Evolutionary conservation across 1,140 invertebrate genomes (phyloP).

Genomic region (Paraescarpia echinospica): DNA sequence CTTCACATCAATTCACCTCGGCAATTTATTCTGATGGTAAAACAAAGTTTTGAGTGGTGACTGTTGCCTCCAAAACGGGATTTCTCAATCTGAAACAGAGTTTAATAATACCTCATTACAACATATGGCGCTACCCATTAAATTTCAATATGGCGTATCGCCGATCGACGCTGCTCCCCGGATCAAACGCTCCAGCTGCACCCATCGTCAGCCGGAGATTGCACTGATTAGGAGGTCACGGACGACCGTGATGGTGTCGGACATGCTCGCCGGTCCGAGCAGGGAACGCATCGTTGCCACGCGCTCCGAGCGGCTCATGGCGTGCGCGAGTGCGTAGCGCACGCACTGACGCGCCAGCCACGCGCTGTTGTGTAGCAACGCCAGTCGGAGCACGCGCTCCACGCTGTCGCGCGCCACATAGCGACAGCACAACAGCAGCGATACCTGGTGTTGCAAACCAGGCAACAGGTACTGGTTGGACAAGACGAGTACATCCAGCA

Average conservation of each 20-base stretch:
- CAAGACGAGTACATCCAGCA: not conserved
- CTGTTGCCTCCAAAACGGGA: too few relatives aligned
- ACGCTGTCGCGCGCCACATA: not conserved
- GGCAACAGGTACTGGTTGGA: not conserved
- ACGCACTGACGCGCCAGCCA: slow-evolving; percentile 9
- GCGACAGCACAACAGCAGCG: not conserved
- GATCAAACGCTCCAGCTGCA: too few relatives aligned
- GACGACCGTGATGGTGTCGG: not conserved
- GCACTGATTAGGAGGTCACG: not conserved
- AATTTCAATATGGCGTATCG: too few relatives aligned
- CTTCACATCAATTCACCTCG: too few relatives aligned
- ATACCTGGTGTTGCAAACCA: not conserved
- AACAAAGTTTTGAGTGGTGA: too few relatives aligned
- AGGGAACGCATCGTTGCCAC: not conserved
- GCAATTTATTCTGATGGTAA: too few relatives aligned
- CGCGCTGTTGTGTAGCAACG: slow-evolving; percentile 8
- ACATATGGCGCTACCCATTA: too few relatives aligned
- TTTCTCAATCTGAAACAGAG: too few relatives aligned
- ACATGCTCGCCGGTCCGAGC: not conserved
- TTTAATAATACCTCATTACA: too few relatives aligned
- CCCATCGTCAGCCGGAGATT: not conserved
- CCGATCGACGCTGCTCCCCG: too few relatives aligned
- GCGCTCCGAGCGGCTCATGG: not conserved
- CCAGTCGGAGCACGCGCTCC: not conserved
- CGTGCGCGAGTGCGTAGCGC: slow-evolving; percentile 3